These are phyloP conservation scores for Meloidogyne floridensis DNA, from an alignment of 1,140 invertebrate genomes.

Conservation along the genomic window DNA sequence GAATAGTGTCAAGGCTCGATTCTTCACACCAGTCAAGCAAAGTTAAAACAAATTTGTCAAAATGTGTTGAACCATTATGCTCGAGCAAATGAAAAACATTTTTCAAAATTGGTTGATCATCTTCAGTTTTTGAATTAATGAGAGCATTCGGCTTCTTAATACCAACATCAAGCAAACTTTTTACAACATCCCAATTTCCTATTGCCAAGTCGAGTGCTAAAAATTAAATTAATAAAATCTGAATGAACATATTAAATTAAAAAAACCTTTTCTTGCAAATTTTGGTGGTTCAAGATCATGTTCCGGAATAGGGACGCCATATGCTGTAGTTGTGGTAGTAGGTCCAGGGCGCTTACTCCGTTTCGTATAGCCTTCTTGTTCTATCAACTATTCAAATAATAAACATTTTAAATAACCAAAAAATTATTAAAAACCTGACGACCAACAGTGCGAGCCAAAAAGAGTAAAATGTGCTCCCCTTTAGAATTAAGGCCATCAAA, in stretches of 20 bases:
- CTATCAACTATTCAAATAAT: conserved; percentile 9
- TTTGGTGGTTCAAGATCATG: conserved; percentile 95
- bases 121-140: conserved; percentile 4
- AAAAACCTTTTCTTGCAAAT: conserved; percentile 77
- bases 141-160: conserved; percentile 37
- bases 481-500: conserved; percentile 67
- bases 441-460: conserved; percentile 94
- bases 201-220: background rate
- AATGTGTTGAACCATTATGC: conserved; percentile 86
- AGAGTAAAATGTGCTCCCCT: conserved; percentile 92
- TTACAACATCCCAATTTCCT: conserved; percentile 83
- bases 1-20: conserved; percentile 77
- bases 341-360: conserved; percentile 12
- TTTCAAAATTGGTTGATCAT: background rate
- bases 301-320: conserved; percentile 77
- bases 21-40: conserved; percentile 89
- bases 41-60: conserved; percentile 96
- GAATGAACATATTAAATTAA: background rate
- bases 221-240: background rate
- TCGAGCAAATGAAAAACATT: conserved; percentile 77
- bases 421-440: conserved; percentile 78
- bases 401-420: background rate
- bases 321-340: background rate
- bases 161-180: conserved; percentile 74
- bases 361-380: conserved; percentile 27